A percentile compares a stretch with the other conserved stretches of the same genome.
phyloP scores from a whole-genome alignment of 2,113 vertebrate genomes.

The Hylia prasina region DNA sequence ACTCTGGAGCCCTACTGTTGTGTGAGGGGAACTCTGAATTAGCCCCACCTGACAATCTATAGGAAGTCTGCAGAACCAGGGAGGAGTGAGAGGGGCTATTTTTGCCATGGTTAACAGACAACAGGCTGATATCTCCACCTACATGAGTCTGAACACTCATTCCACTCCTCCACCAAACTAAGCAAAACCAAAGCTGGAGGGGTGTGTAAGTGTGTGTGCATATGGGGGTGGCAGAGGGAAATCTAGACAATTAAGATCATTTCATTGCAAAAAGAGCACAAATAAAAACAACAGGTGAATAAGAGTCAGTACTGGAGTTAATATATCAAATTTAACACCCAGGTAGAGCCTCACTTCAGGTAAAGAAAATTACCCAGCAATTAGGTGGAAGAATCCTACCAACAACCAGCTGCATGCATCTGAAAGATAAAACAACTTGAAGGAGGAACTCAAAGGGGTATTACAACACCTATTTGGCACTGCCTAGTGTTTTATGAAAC shows the following conservation, averaged over 20 bases:
- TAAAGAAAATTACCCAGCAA: neutral
- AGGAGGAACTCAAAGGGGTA: neutral
- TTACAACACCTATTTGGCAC: neutral
- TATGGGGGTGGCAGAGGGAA: neutral
- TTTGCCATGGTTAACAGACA: neutral
- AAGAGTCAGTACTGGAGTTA: neutral
- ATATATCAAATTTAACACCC: neutral
- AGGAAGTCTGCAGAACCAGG: slow-evolving; percentile 14
- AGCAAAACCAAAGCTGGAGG: neutral
- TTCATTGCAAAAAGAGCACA: neutral
- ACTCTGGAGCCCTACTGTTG: neutral
- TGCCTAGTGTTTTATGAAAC: neutral
- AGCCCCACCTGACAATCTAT: neutral
- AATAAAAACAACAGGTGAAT: slow-evolving; percentile 46
- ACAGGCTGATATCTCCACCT: neutral
- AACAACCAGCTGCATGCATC: neutral
- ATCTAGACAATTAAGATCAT: slow-evolving; percentile 14
- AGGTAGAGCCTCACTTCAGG: neutral
- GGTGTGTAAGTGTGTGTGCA: neutral
- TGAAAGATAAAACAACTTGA: neutral
- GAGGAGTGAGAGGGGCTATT: neutral
- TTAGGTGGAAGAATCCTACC: neutral
- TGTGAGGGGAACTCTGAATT: neutral
- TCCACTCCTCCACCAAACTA: neutral
- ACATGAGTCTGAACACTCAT: neutral